A percentile compares a stretch with the other conserved stretches of the same genome.
Evolutionary conservation across 2,797 vertebrate species (phyloP).

Genomic region (Rhinatrema bivittatum): DNA sequence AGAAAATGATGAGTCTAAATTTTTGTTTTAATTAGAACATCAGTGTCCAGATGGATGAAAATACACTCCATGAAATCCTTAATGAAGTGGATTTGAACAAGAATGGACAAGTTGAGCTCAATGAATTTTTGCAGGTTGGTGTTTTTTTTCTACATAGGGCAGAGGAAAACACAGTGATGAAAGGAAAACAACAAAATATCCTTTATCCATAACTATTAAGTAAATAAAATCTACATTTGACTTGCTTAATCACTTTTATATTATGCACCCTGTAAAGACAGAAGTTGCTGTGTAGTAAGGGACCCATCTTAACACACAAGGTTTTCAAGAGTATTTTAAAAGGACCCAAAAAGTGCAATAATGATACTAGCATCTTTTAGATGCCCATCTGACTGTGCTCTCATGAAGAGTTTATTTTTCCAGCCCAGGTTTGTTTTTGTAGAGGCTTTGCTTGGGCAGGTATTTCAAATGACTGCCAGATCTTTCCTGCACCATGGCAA

Average conservation of each 20-base stretch:
- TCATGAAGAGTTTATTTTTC: conserved; percentile 17
- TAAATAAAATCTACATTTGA: too few relatives aligned
- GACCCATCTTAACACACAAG: too few relatives aligned
- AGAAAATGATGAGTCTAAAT: too few relatives aligned
- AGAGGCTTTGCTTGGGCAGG: conserved; percentile 39
- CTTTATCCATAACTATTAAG: not conserved
- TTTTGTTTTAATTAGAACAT: conserved; percentile 65
- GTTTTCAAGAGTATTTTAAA: too few relatives aligned
- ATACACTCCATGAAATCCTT: conserved; percentile 89
- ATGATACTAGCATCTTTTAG: too few relatives aligned
- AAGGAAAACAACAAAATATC: not conserved
- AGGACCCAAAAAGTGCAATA: too few relatives aligned
- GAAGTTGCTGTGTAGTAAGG: too few relatives aligned
- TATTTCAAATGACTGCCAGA: conserved; percentile 56
- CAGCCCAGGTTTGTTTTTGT: conserved; percentile 23
- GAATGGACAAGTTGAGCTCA: conserved; percentile 91
- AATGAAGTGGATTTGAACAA: conserved; percentile 96
- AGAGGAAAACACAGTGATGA: too few relatives aligned
- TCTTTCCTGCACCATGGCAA: conserved; percentile 70
- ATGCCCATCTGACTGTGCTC: conserved; percentile 5
- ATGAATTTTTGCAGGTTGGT: conserved; percentile 91
- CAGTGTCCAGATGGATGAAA: conserved; percentile 81
- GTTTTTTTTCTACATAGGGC: not conserved
- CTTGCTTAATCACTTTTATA: too few relatives aligned
- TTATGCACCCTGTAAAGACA: too few relatives aligned